Base-by-base conservation (phyloP, 2,113 vertebrate species). In the Suncus etruscus region DNA sequence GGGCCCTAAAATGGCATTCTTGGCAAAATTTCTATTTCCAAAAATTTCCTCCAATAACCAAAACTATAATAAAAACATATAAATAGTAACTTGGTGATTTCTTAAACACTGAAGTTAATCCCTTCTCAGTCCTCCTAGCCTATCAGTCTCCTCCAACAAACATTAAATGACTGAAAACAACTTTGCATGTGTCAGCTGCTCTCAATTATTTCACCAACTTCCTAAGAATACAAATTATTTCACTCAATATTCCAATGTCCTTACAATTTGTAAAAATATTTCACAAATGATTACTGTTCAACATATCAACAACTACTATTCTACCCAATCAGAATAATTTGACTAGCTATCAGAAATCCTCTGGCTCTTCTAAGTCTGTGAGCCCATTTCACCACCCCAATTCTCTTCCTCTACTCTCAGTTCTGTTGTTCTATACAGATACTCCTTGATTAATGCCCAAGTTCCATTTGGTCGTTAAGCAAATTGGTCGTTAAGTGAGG, bases 11-110 rank as follows among this genome's bases (percentile, higher is more conserved):
- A 70, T 74, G 31, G 11, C 14, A 83, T 45, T 61, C 14, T 29
- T 88, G 54, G n/a, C 25, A 61, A 45, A 91, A 81, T 66, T 83
- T 39, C n/a, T 66, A 65, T 31, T 77, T 76, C 83, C 15, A 75
- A 9, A 7, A 69, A 66, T 72, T 79, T 85, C 76, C 50, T 63
- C 18, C 66, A 27, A 24, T 25, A 81, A 29, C 65, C 61, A 31
- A 91, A 83, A 84, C 12, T 74, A 80, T 1, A 90, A 90, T 31
- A 79, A 65, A 61, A 29, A 74, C 12, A 27, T 83, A 47, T 29
- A 73, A 9, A 39, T n/a, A 61, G 58, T 68, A 83, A 77, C 63
- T 29, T 72, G 81, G 12, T 24, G 48, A 75, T 61, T 80, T 89
- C 29, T 61, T 61, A 61, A 16, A 61, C 58, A n/a, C 45, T 39